phyloP scores from a whole-genome alignment of 1,140 invertebrate species.

The Charaxes varanes region DNA sequence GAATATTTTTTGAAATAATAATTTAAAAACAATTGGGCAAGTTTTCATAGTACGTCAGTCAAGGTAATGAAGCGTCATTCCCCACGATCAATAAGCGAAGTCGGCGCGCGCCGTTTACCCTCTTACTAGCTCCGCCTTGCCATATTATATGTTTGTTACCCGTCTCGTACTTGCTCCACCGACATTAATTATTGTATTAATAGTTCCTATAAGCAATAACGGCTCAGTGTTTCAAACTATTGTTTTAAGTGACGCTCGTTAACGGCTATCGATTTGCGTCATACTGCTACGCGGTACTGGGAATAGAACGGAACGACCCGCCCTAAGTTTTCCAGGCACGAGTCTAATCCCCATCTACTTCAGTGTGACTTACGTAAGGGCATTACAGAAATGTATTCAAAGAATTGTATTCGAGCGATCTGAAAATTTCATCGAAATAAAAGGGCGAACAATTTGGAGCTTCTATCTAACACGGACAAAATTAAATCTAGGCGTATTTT shows the following conservation, averaged over 20 bases:
- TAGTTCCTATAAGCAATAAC: slow-evolving; percentile 14
- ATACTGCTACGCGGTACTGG: not conserved
- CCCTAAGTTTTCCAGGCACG: not conserved
- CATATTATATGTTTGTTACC: slow-evolving; percentile 18
- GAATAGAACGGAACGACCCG: not conserved
- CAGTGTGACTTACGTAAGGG: no score
- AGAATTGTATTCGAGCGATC: slow-evolving; percentile 8
- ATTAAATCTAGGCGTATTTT: no score
- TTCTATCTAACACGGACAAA: no score
- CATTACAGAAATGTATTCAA: not conserved
- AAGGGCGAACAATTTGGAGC: no score
- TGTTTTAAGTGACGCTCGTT: slow-evolving; percentile 4
- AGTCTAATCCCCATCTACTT: not conserved
- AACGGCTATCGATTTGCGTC: not conserved
- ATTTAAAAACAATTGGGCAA: no score
- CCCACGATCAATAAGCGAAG: no score
- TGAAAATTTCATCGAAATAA: no score
- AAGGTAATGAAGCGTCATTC: no score
- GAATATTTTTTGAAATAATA: no score
- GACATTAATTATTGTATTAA: slow-evolving; percentile 59
- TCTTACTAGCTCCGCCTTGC: slow-evolving; percentile 38
- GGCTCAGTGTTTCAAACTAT: slow-evolving; percentile 3
- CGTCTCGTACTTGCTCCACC: slow-evolving; percentile 48
- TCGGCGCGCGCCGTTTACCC: slow-evolving; percentile 61
- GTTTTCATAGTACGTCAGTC: no score